A percentile compares a stretch with the other conserved stretches of the same genome.
These are phyloP conservation scores for Takifugu ocellatus DNA, from an alignment of 2,797 vertebrate species.

Conservation along the genomic window DNA sequence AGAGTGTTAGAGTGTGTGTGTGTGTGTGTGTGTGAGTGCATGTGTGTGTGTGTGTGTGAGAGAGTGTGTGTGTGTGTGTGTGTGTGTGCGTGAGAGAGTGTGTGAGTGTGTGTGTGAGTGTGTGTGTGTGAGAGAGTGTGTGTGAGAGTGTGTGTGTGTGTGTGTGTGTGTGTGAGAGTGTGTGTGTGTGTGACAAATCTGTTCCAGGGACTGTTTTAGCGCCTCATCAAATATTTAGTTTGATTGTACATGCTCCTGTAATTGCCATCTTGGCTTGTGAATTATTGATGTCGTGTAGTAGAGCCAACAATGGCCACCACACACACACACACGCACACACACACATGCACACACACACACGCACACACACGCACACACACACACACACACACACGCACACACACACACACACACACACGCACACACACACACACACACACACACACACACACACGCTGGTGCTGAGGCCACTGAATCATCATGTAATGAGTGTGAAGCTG, in stretches of 20 bases:
- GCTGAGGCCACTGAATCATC: constrained; percentile 42
- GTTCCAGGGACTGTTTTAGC: constrained; percentile 80
- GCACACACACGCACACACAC: constrained; percentile 10
- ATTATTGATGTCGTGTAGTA: constrained; percentile 80
- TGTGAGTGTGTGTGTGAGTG: too few relatives aligned
- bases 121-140: too few relatives aligned
- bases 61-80: too few relatives aligned
- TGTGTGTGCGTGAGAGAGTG: too few relatives aligned
- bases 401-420: too few relatives aligned
- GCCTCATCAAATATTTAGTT: constrained; percentile 84
- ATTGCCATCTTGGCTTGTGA: constrained; percentile 80
- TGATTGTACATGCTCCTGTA: constrained; percentile 84
- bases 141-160: constrained; percentile 1
- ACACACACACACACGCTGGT: too few relatives aligned
- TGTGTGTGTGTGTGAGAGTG: constrained; percentile 17
- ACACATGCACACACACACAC: constrained; percentile 13
- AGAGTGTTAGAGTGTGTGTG: too few relatives aligned
- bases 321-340: constrained; percentile 30
- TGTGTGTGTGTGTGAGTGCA: too few relatives aligned
- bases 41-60: too few relatives aligned
- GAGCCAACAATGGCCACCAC: constrained; percentile 58
- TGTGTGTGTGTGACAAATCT: constrained; percentile 60
- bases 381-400: constrained; percentile 13
- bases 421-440: too few relatives aligned
- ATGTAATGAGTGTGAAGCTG: constrained; percentile 41